phyloP scores from a whole-genome alignment of 2,888 invertebrate genomes.

The Pherbina coryleti region DNA sequence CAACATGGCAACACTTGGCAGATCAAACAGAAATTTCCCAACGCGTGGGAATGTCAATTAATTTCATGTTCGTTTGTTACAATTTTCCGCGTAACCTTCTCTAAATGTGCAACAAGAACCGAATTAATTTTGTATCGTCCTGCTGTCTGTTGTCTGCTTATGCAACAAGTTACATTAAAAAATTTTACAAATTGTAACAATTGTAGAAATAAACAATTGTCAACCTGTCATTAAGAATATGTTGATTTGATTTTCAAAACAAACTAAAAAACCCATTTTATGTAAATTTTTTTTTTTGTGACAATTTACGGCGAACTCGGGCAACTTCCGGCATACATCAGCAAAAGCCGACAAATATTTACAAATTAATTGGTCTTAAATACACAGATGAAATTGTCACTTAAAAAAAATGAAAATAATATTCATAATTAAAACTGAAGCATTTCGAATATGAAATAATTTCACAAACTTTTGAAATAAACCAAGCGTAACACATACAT shows the following conservation, averaged over 20 bases:
- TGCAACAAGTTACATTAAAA: background rate
- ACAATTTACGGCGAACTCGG: too few species aligned
- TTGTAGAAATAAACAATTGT: background rate
- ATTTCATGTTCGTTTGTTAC: background rate
- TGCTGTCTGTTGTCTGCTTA: background rate
- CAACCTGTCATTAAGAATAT: too few species aligned
- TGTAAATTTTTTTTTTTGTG: too few species aligned
- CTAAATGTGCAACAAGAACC: background rate
- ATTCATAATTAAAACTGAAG: too few species aligned
- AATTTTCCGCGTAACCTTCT: background rate
- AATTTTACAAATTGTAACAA: background rate
- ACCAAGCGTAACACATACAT: background rate
- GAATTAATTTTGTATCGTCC: background rate
- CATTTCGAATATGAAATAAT: background rate
- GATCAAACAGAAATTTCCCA: constrained; percentile 1
- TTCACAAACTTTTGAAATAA: constrained; percentile 10
- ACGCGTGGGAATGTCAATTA: constrained; percentile 27
- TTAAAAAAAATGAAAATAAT: too few species aligned
- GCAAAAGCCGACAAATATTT: too few species aligned
- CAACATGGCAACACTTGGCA: constrained; percentile 8
- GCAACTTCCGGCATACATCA: too few species aligned
- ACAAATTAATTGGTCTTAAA: too few species aligned
- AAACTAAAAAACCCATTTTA: too few species aligned
- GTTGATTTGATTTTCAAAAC: too few species aligned
- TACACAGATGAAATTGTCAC: too few species aligned